Evolutionary conservation across 2,888 invertebrate genomes (phyloP), one percentile per base, ranked within the genome.

Genomic region (Dynastes hyllus): DNA sequence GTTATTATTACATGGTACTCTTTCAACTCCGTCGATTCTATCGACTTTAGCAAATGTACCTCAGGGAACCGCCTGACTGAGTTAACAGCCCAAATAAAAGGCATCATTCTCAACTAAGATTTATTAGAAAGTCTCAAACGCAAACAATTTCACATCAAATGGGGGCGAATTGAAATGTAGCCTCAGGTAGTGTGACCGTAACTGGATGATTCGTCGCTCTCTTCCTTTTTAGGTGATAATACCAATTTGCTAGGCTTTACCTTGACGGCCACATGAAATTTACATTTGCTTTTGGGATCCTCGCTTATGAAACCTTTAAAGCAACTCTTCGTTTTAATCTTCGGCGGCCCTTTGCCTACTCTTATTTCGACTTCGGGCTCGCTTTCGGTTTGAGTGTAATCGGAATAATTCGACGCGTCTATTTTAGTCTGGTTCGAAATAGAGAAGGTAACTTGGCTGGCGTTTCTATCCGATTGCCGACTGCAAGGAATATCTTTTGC

Each of bases 301-400:
- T 73, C 58, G 4, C 13, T 58, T 3, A 71, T 29, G 13, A 22
- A 13, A 1, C 70, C 78, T 51, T 71, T 70, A n/a, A 71, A 71
- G 13, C 22, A 50, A 11, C 55, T 27, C 45, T 71, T 78, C 11
- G 73, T 73, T 32, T 13, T 78, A 1, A 70, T 71, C 27, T 51
- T 63, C 5, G 70, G 78, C 32, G 71, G 53, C 2, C 63, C 55
- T 63, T 65, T 78, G 3, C 73, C 73, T 0, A 73, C 58, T 2
- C 40, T 9, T 22, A 78, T 70, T 45, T 78, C 63, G 11, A 78
- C 63, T 61, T 78, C 78, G 51, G 78, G 78, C 63, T 78, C 78
- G 13, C 71, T 78, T 37, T 65, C 70, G 8, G 71, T 78, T 50
- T 73, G 73, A 16, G 55, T 58, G 37, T 51, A 50, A 40, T 76